Conservation (phyloP, 1,140 invertebrate species). For the Gonatopus flavifemur region DNA sequence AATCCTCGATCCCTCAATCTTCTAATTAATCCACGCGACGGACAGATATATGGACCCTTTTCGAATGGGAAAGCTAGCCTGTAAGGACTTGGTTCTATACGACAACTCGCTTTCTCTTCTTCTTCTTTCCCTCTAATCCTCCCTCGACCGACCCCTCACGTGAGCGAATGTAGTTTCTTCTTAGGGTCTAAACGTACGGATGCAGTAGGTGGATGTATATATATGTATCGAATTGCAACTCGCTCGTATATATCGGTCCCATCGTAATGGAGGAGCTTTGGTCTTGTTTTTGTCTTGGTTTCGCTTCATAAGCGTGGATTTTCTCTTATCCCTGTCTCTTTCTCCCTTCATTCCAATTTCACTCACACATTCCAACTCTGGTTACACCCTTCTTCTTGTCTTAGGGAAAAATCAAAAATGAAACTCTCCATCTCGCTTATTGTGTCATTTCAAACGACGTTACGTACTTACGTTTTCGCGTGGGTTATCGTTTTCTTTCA, state of each 20-base stretch:
- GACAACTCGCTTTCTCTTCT: constrained; percentile 5
- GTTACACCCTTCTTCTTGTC: background rate
- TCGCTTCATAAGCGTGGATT: constrained; percentile 56
- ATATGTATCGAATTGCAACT: constrained; percentile 54
- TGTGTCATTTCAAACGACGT: no score
- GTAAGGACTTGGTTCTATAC: no score
- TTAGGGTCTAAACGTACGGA: no score
- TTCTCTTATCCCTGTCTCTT: constrained; percentile 41
- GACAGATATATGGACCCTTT: constrained; percentile 20
- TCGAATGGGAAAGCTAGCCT: constrained; percentile 22
- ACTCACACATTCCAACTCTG: background rate
- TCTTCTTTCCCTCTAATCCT: background rate
- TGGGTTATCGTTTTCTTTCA: constrained; percentile 40
- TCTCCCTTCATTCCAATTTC: constrained; percentile 7
- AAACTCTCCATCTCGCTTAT: no score
- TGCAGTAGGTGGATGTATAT: constrained; percentile 55
- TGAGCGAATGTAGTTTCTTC: no score
- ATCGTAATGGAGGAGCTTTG: constrained; percentile 49
- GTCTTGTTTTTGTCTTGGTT: constrained; percentile 55
- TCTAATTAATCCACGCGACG: constrained; percentile 28
- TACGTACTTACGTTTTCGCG: constrained; percentile 18
- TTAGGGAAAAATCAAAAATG: no score
- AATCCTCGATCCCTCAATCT: constrained; percentile 21
- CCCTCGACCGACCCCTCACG: background rate
- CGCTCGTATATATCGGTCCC: constrained; percentile 48